Evolutionary conservation across 2,888 invertebrate species (phyloP), one percentile per base, ranked within the genome.

Genomic region (Dryadula phaetusa): DNA sequence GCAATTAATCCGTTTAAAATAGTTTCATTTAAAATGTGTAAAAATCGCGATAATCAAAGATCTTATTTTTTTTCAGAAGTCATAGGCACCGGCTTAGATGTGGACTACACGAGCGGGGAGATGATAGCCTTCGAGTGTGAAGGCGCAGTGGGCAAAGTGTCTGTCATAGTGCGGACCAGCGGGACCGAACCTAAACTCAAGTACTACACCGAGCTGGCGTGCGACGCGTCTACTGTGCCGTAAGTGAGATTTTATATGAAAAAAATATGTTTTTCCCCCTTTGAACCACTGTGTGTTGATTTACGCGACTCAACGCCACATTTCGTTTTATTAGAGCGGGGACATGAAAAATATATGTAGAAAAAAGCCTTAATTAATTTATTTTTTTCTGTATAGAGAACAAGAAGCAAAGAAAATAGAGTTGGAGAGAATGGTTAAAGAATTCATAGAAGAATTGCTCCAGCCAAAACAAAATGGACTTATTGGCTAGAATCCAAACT

Each of bases 141-240:
- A 62, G 97, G 97, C 87, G 98, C n/a, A 0, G 56, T 20, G 37
- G 56, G 56, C 10, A 14, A 3, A 5, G 40, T 98, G 72, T 95
- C 96, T 8, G 95, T 97, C 1, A 99, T 98, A 0, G 89, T 99
- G 37, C 94, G 99, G 73, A 98, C 99, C 0, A 99, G 99, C 85
- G 99, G 99, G 53, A 99, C 99, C 0, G 99, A 99, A 86, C 99
- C 99, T 47, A 99, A 99, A 88, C 95, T 99, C 78, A 99, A 99
- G 92, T 99, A 99, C 89, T 99, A 99, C 90, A 96, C 98, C 0
- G 99, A 99, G 86, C 93, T 98, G 66, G 95, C 97, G 74, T 95
- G 96, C 68, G 44, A 74, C 0, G 86, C 87, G 0, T 62, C 75
- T 5, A 78, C 80, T 0, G 34, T 40, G 1, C 70, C 77, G 89